Evolutionary conservation across 1,140 invertebrate genomes (phyloP).

Genomic region (Caenorhabditis briggsae): DNA sequence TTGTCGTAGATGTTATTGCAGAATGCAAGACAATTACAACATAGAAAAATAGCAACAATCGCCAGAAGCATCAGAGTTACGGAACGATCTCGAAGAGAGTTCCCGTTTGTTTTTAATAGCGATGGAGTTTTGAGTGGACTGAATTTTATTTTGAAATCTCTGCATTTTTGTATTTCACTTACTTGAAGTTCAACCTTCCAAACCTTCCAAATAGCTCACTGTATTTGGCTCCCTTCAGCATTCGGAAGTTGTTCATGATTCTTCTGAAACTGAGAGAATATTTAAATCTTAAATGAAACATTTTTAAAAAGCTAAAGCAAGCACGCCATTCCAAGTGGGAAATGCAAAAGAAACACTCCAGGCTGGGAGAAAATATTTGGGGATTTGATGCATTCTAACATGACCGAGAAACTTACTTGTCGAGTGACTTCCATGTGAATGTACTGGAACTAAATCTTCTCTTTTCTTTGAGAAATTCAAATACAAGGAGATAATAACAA

Average conservation of each 20-base stretch:
- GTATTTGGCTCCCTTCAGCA: constrained; percentile 74
- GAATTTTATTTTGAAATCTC: constrained; percentile 6
- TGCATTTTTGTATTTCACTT: background rate
- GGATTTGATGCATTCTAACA: constrained; percentile 11
- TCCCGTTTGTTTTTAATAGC: constrained; percentile 72
- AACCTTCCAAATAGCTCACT: constrained; percentile 74
- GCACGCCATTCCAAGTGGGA: constrained; percentile 32
- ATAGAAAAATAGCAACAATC: constrained; percentile 76
- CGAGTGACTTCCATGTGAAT: constrained; percentile 18
- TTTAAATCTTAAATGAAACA: background rate
- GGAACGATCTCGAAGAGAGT: constrained; percentile 72
- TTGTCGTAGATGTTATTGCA: constrained; percentile 76
- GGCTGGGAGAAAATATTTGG: too few species aligned
- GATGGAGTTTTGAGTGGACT: constrained; percentile 67
- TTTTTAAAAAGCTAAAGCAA: constrained; percentile 46
- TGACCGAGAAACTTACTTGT: constrained; percentile 7
- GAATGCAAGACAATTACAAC: constrained; percentile 77
- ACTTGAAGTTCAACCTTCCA: constrained; percentile 70
- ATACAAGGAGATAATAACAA: background rate
- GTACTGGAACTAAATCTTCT: constrained; percentile 19
- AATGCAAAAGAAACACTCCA: background rate
- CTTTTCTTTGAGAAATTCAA: background rate
- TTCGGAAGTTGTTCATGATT: constrained; percentile 69
- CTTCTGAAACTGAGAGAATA: constrained; percentile 63
- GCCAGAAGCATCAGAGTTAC: constrained; percentile 77